Conservation (phyloP, 2,797 vertebrate genomes). For the Myioborus melanocephalus region DNA sequence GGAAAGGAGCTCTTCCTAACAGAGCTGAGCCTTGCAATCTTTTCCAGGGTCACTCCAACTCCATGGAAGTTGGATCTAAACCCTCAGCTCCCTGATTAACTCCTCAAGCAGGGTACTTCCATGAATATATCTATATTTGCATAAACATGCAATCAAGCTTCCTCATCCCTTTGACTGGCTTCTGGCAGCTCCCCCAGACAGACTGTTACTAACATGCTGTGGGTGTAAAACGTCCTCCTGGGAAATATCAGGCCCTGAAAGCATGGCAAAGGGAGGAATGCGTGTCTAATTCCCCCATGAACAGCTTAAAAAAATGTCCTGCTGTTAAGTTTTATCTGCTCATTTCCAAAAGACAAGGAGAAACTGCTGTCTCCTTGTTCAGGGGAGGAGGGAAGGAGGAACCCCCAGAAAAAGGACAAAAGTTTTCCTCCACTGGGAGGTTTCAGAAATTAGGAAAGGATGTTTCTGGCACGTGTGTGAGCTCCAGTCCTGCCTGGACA, state of each 20-base stretch:
- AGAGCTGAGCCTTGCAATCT: neutral
- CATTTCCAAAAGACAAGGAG: constrained; percentile 16
- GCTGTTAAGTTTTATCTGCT: constrained; percentile 56
- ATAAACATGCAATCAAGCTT: constrained; percentile 66
- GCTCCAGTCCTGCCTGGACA: neutral
- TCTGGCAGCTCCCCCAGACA: constrained; percentile 69
- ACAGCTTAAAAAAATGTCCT: constrained; percentile 50
- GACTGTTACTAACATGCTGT: constrained; percentile 66
- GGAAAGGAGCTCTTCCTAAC: neutral
- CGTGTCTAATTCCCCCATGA: constrained; percentile 62
- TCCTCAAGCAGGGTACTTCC: constrained; percentile 27
- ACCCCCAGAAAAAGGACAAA: neutral
- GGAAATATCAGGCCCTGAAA: constrained; percentile 68
- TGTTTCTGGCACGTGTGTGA: neutral
- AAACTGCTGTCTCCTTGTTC: neutral
- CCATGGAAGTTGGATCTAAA: neutral
- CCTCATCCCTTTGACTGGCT: constrained; percentile 67
- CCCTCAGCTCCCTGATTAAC: neutral
- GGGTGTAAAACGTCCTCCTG: constrained; percentile 67
- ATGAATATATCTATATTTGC: constrained; percentile 52
- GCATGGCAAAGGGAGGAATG: constrained; percentile 38
- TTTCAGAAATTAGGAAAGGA: neutral
- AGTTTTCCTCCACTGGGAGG: neutral
- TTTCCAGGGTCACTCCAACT: neutral
- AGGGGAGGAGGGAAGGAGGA: neutral